Evolutionary conservation across 1,140 invertebrate species (phyloP), one percentile per base, ranked within the genome.

Genomic region (Nephila pilipes): DNA sequence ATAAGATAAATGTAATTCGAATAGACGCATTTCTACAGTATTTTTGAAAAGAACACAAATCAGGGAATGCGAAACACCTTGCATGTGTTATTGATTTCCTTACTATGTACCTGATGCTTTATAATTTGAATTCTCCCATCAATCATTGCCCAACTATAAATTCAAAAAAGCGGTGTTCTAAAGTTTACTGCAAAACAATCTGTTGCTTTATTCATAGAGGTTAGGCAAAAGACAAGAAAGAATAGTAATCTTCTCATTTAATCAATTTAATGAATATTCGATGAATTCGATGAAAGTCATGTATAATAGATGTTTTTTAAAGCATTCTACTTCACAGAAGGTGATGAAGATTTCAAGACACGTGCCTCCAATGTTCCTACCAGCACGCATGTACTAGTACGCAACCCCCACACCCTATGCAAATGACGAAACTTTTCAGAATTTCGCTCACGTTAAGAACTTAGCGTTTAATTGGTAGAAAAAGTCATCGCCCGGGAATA

Each of bases 381-480:
- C 29, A 85, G 54, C 83, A 85, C 54, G 83, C 55, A 85, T 55
- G 29, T 18, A 85, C 29, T 85, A 25, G 38, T 58, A 58, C 46
- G 29, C 55, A 85, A 85, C 83, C 83, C 83, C 83, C 29, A 85
- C 83, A 85, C 83, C 83, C 83, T 85, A 85, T 85, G 83, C 83
- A 85, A 85, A 85, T 85, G 46, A 85, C 55, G 55, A 58, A 85
- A 85, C 55, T 32, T 85, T 85, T 85, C 25, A 32, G 83, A 85
- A 85, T 85, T 85, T 85, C 25, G 54, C 83, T 55, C 83, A 85
- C 83, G 83, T 85, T 85, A 85, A 85, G 55, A 85, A 85, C 83
- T 60, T 32, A 29, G 14, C 83, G 55, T 85, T 85, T 85, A 85
- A 85, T 85, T 85, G 83, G 46, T 85, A 32, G 29, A 29, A 85